Evolutionary conservation across 1,140 invertebrate species (phyloP), one percentile per base, ranked within the genome.

Genomic region (Scaptodrosophila lebanonensis): DNA sequence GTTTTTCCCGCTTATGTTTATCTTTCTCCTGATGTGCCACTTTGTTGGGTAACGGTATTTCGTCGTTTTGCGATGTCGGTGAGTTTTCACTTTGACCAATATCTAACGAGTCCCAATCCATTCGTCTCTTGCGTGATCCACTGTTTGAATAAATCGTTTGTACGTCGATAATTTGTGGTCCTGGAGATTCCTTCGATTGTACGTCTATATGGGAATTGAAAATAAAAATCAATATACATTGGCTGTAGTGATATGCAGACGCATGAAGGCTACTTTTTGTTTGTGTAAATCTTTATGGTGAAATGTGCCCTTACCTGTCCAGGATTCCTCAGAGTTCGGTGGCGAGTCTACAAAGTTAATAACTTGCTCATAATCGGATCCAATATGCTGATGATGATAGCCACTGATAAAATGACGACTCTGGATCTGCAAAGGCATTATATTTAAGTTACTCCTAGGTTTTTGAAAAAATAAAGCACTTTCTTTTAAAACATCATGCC

Each of bases 21-120:
- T 86, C 84, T 32, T 86, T 86, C 39, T 85, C 84, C 22, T 76
- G 77, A 49, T 65, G 58, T 25, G 66, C 33, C 51, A 79, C 57
- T 40, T 84, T 84, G 42, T 57, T 66, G 62, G 75, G 50, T 60
- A 84, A 43, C 36, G n/a, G n/a, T n/a, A n/a, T n/a, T n/a, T 86
- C 76, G 40, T 60, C 68, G 27, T 68, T 64, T 40, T 70, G 77
- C 51, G 63, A 51, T 71, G 79, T 63, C 33, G 83, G 72, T 58
- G 84, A 66, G 58, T 67, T 84, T 70, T 76, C 85, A 83, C 66
- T 85, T 77, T 85, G 77, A 67, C 65, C 83, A 32, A 86, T 84
- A 59, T 86, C 85, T 60, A 86, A 71, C 47, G 85, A 77, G 58
- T 86, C 83, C 85, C 85, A 86, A 86, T 86, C 85, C 85, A 86